Evolutionary conservation across 2,888 invertebrate species (phyloP).

Genomic region (Cantharis rufa): DNA sequence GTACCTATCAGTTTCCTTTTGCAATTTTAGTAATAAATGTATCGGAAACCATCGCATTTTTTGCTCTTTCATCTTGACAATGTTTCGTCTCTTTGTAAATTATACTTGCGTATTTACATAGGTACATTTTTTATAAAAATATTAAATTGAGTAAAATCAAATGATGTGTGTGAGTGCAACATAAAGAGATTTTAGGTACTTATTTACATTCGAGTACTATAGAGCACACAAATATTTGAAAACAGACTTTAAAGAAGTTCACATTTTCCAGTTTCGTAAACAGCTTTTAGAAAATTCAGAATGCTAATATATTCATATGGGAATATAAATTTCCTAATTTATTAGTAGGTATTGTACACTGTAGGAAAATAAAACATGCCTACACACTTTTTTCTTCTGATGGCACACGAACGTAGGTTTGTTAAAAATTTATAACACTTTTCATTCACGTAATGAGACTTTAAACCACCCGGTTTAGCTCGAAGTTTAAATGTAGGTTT

Average conservation of each 20-base stretch:
- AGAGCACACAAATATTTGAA: not conserved
- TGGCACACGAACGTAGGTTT: not conserved
- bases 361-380: not conserved
- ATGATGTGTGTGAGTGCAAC: not conserved
- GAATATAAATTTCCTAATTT: not conserved
- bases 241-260: not conserved
- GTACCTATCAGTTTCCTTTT: not conserved
- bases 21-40: not conserved
- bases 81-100: not conserved
- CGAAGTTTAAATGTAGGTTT: too few species aligned
- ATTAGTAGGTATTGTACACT: not conserved
- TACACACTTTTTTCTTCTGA: not conserved
- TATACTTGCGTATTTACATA: not conserved
- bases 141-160: not conserved
- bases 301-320: not conserved
- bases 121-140: not conserved
- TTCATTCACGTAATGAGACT: not conserved
- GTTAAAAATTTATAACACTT: not conserved
- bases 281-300: not conserved
- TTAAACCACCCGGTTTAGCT: not conserved
- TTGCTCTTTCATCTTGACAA: not conserved
- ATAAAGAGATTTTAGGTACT: not conserved
- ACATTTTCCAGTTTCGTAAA: not conserved
- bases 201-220: not conserved
- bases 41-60: not conserved